Percentiles rank a stretch among this genome's conserved stretches.
These are phyloP conservation scores for Bos javanicus DNA, from an alignment of 2,113 vertebrate species.

Conservation along the genomic window DNA sequence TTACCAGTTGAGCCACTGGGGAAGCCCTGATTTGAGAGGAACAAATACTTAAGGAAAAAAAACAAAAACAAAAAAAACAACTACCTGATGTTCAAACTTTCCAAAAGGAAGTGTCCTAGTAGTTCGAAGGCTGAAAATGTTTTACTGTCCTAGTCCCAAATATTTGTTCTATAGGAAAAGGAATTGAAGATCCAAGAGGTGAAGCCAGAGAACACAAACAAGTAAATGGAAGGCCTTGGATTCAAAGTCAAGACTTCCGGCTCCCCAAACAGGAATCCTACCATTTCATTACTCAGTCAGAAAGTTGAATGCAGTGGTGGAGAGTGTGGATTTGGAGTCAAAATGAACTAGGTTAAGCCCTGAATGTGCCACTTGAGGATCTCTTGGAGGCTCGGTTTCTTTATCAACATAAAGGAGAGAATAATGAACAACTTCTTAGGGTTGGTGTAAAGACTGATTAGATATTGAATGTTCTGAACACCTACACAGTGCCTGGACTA, in stretches of 20 bases:
- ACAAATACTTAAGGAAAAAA: background rate
- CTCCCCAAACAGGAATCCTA: background rate
- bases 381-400: background rate
- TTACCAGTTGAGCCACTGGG: background rate
- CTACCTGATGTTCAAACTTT: background rate
- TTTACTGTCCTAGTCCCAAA: background rate
- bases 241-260: background rate
- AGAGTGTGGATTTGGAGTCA: background rate
- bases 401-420: background rate
- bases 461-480: background rate
- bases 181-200: background rate
- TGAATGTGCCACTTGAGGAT: background rate
- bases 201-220: background rate
- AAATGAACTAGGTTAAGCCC: background rate
- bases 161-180: background rate
- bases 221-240: background rate
- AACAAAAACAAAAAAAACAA: background rate
- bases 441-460: background rate
- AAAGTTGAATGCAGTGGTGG: background rate
- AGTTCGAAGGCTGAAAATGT: background rate
- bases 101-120: background rate
- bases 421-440: background rate
- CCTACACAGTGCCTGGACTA: background rate
- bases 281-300: background rate
- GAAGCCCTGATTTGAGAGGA: background rate